Percentiles rank a stretch among this genome's conserved stretches.
These are phyloP conservation scores for Acleris literana DNA, from an alignment of 2,888 invertebrate species.

Conservation along the genomic window DNA sequence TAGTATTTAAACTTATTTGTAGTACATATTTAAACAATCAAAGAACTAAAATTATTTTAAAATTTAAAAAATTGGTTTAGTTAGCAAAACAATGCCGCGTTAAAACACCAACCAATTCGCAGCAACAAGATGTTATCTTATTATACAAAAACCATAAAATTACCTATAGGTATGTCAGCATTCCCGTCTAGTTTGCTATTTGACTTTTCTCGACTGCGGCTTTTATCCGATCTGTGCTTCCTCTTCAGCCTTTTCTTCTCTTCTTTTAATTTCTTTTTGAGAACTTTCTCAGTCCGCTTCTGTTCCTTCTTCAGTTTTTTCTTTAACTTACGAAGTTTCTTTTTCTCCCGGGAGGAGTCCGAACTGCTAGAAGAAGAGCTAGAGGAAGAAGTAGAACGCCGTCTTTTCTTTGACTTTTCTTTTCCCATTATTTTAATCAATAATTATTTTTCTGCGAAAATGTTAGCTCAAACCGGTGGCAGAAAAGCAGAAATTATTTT, in stretches of 20 bases:
- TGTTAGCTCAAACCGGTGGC: slow-evolving; percentile 2
- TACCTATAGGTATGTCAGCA: slow-evolving; percentile 76
- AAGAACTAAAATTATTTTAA: too few relatives aligned
- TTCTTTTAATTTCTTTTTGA: slow-evolving; percentile 80
- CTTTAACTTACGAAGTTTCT: slow-evolving; percentile 80
- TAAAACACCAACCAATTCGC: neutral
- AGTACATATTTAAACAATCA: too few relatives aligned
- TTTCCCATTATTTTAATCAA: slow-evolving; percentile 62
- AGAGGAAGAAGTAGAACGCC: slow-evolving; percentile 55
- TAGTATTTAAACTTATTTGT: too few relatives aligned
- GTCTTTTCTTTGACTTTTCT: slow-evolving; percentile 71
- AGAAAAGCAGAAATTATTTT: neutral
- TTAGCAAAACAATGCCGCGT: too few relatives aligned
- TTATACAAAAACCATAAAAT: neutral
- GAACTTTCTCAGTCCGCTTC: slow-evolving; percentile 77
- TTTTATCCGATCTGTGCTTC: slow-evolving; percentile 55
- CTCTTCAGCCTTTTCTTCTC: slow-evolving; percentile 71
- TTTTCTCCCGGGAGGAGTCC: slow-evolving; percentile 75
- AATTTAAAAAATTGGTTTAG: too few relatives aligned
- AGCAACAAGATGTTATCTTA: neutral
- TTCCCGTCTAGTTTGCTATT: slow-evolving; percentile 51
- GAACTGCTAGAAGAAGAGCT: slow-evolving; percentile 70
- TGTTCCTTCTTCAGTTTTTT: slow-evolving; percentile 82
- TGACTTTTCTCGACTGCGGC: slow-evolving; percentile 50
- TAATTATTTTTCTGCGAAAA: slow-evolving; percentile 11